Base-by-base conservation (phyloP, 2,888 invertebrate genomes). In the Opisthograptis luteolata region DNA sequence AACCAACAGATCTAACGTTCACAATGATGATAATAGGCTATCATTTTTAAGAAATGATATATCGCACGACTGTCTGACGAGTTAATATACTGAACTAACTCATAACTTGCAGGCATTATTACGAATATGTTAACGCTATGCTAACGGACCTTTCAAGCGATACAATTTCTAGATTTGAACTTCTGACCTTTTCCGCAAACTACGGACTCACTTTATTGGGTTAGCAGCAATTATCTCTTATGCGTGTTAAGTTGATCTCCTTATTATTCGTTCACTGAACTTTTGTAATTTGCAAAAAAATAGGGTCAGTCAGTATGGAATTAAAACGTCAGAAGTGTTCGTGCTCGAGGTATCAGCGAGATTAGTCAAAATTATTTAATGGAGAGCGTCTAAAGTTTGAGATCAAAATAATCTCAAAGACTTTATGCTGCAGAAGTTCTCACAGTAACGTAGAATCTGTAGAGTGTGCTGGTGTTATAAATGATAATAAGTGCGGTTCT, bases 401-500 rank as follows among this genome's bases (percentile, higher is more conserved):
- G 42, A 46, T 47, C 42, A 22, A 50, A 47, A 62, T 61, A 66
- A 64, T 65, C 58, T 60, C 60, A 65, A 70, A 60, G 58, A 54
- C 60, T 68, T 67, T 63, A 60, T 14, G 9, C 6, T 65, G 68
- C 60, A 65, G 62, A 55, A 62, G 68, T 81, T 83, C 80, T 72
- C 82, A 82, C 82, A 81, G 68, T 59, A 64, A 67, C 51, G 51
- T 42, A 49, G 34, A 19, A 37, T 43, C 47, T 62, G 62, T 61
- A 66, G 63, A n/a, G n/a, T n/a, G n/a, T 63, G 55, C 60, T 52
- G 27, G 45, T 56, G 64, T 64, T 68, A 62, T 62, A 58, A 60
- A 53, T 54, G 62, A 67, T 76, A 80, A 80, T 76, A 76, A 71
- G 76, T 64, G 62, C 50, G 57, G 73, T 84, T 83, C 83, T 76